Evolutionary conservation across 2,113 vertebrate genomes (phyloP), one percentile per base, ranked within the genome.

Genomic region (Cnemophilus loriae): DNA sequence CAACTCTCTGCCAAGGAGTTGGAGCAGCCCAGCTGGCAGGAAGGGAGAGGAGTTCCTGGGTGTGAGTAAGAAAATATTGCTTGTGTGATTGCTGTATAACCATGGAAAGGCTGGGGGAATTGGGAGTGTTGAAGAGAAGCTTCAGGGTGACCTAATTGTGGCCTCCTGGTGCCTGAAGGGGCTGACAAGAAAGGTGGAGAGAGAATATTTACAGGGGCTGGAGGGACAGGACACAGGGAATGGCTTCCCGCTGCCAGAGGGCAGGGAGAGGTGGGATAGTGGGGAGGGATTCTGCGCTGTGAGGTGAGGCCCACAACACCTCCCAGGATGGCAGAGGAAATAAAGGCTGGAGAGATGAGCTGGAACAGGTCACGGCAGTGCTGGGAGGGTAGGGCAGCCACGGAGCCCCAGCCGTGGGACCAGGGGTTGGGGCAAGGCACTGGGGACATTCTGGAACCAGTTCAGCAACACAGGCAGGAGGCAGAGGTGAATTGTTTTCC

Each of bases 281-380:
- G 33, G 37, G 27, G 3, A 22, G 33, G 12, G 33, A 39, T 50
- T 9, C 3, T 5, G 13, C 8, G 18, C 59, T 65, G 37, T 0
- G 13, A 64, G 26, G 2, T 5, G 26, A 21, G 35, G 23, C 28
- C 47, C 7, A 1, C 2, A 2, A 0, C 13, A 11, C 8, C 8
- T 9, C 3, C 16, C 28, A 28, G 70, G 41, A 8, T 8, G 16
- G 60, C 61, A 12, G 74, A 17, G n/a, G 19, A 14, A 27, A 4
- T 0, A 19, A 14, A 26, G 2, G 50, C 7, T 24, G 73, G n/a
- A 15, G 65, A 24, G 41, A 11, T 14, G 63, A 47, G 30, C 61
- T 61, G 87, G 46, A 9, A 5, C 69, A 27, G 35, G 16, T 11
- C 21, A 27, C 7, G 8, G 55, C 84, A 46, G 26, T 9, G 57